phyloP scores from a whole-genome alignment of 2,888 invertebrate species.

The Eutolmus rufibarbis region DNA sequence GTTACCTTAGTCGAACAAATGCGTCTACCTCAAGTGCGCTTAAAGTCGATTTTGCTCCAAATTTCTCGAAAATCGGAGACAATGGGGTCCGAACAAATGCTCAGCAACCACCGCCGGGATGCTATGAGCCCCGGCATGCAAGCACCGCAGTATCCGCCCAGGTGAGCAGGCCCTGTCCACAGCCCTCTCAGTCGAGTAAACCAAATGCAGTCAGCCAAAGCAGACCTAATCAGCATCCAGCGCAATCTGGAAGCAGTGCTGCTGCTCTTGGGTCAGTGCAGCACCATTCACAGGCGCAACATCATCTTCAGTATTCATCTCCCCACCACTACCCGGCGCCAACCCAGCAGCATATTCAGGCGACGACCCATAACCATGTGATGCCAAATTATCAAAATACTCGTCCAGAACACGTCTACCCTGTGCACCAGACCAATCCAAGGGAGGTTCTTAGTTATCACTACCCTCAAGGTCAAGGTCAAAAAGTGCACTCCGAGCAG shows the following conservation, averaged over 20 bases:
- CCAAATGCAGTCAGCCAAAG: slow-evolving; percentile 11
- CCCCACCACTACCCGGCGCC: not conserved
- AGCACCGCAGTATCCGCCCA: not conserved
- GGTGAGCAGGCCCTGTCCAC: not conserved
- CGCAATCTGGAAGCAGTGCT: not conserved
- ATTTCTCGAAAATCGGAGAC: slow-evolving; percentile 64
- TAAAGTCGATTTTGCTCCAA: slow-evolving; percentile 81
- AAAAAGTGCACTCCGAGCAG: not conserved
- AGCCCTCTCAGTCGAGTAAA: not conserved
- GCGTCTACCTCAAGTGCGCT: slow-evolving; percentile 63
- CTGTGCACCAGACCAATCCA: not conserved
- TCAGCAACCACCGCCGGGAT: not conserved
- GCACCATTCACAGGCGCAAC: not conserved
- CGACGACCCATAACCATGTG: not conserved
- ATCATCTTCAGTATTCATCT: slow-evolving; percentile 13
- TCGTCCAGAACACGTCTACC: not conserved
- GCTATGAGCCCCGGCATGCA: not conserved
- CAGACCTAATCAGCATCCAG: not conserved
- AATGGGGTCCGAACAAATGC: not conserved
- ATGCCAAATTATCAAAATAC: not conserved
- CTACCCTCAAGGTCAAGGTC: not conserved
- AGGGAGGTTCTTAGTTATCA: not conserved
- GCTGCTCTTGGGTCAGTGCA: not conserved
- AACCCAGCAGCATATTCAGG: not conserved
- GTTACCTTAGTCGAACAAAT: slow-evolving; percentile 49